phyloP scores from a whole-genome alignment of 2,113 vertebrate species.

The Atlantisia rogersi region DNA sequence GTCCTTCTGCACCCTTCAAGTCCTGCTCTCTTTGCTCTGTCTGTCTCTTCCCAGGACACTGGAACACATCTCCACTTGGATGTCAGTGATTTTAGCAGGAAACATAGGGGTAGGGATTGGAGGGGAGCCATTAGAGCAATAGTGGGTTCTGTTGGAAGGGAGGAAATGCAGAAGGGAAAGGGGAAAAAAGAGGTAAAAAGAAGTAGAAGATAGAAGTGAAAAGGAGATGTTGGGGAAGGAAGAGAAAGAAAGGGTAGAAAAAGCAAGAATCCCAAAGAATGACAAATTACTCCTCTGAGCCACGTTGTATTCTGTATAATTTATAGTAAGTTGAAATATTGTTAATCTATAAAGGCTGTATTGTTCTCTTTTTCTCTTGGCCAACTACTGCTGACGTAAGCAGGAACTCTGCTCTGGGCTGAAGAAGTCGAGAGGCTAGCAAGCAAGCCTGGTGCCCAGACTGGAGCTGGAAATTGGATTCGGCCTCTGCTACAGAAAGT shows the following conservation, averaged over 20 bases:
- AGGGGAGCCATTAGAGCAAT: neutral
- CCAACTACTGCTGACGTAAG: conserved; percentile 14
- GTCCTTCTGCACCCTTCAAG: neutral
- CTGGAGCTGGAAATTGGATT: conserved; percentile 17
- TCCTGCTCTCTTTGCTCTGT: neutral
- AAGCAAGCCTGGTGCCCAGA: neutral
- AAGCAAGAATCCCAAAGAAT: neutral
- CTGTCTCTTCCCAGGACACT: neutral
- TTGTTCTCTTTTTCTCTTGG: conserved; percentile 36
- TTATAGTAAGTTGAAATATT: conserved; percentile 50
- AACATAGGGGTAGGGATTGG: neutral
- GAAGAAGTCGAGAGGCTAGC: neutral
- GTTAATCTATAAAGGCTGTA: conserved; percentile 25
- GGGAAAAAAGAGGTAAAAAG: neutral
- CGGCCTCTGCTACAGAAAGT: conserved; percentile 15
- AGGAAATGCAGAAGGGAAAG: neutral
- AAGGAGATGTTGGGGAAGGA: neutral
- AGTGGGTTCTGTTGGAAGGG: neutral
- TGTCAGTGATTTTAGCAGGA: neutral
- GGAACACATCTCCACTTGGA: neutral
- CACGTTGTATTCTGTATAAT: neutral
- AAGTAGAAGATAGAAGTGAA: neutral
- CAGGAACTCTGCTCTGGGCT: conserved; percentile 36
- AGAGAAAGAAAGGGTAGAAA: neutral
- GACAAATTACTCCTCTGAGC: conserved; percentile 8